These are phyloP conservation scores for Forbesichthys papilliferus DNA, from an alignment of 2,113 vertebrate genomes.

Conservation along the genomic window DNA sequence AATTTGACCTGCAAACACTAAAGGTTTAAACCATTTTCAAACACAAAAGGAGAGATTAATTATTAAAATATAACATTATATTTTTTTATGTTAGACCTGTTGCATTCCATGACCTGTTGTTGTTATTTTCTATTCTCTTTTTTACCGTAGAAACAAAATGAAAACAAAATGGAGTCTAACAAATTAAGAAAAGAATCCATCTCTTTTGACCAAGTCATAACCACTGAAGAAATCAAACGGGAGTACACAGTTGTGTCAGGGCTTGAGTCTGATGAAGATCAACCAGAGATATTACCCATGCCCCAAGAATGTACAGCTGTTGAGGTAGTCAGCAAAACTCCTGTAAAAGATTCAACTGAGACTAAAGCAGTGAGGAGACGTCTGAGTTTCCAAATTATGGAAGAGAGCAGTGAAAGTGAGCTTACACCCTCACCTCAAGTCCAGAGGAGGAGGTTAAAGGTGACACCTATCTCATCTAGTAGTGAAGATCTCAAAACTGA, in stretches of 20 bases:
- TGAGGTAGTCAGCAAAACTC: conserved; percentile 60
- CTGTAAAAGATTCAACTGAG: conserved; percentile 53
- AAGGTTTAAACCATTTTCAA: too few species aligned
- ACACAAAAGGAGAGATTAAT: too few species aligned
- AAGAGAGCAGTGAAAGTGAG: conserved; percentile 91
- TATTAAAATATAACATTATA: background rate
- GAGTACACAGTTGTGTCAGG: conserved; percentile 83
- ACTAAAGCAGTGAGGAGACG: conserved; percentile 70
- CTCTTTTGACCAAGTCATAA: conserved; percentile 42
- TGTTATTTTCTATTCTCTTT: background rate
- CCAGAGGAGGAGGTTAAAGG: conserved; percentile 76
- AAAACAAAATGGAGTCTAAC: conserved; percentile 67
- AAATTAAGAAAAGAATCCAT: conserved; percentile 15
- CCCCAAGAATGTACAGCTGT: conserved; percentile 69
- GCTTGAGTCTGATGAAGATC: conserved; percentile 73
- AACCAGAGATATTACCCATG: conserved; percentile 76
- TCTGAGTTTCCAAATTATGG: conserved; percentile 76
- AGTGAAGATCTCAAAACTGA: conserved; percentile 87
- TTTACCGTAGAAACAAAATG: conserved; percentile 54
- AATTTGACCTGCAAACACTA: too few species aligned
- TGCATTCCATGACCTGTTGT: background rate
- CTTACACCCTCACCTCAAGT: conserved; percentile 72
- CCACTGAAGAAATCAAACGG: conserved; percentile 82
- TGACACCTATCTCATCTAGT: conserved; percentile 83
- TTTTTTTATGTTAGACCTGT: background rate